These are phyloP conservation scores for Lapara coniferarum DNA, from an alignment of 2,888 invertebrate genomes.

Conservation along the genomic window DNA sequence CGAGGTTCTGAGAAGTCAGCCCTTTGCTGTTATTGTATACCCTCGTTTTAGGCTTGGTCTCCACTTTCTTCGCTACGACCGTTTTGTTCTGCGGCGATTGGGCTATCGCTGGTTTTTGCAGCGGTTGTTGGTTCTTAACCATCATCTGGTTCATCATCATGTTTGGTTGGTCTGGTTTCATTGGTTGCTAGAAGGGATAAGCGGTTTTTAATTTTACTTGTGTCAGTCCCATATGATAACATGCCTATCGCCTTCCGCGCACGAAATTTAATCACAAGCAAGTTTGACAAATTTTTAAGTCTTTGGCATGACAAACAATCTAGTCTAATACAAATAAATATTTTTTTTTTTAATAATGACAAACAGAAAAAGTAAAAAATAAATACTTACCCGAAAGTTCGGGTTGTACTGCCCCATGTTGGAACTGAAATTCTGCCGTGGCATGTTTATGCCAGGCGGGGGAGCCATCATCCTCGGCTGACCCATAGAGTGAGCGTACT, in stretches of 20 bases:
- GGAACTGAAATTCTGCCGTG: conserved; percentile 67
- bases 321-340: no score
- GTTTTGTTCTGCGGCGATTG: conserved; percentile 49
- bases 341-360: background rate
- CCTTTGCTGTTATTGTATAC: conserved; percentile 64
- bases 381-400: conserved; percentile 76
- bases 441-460: conserved; percentile 71
- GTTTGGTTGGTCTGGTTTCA: conserved; percentile 55
- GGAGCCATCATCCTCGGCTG: conserved; percentile 71
- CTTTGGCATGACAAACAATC: no score
- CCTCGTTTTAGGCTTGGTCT: conserved; percentile 61
- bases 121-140: conserved; percentile 44
- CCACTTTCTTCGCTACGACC: conserved; percentile 38
- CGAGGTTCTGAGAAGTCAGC: conserved; percentile 66
- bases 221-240: no score
- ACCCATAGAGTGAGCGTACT: conserved; percentile 67
- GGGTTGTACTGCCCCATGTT: conserved; percentile 68
- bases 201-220: no score
- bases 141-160: conserved; percentile 51
- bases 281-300: no score
- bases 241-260: no score
- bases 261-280: no score
- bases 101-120: conserved; percentile 40
- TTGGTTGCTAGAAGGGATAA: conserved; percentile 54
- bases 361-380: background rate